Evolutionary conservation across 2,797 vertebrate species (phyloP), one percentile per base, ranked within the genome.

Genomic region (Ptychadena robeensis): DNA sequence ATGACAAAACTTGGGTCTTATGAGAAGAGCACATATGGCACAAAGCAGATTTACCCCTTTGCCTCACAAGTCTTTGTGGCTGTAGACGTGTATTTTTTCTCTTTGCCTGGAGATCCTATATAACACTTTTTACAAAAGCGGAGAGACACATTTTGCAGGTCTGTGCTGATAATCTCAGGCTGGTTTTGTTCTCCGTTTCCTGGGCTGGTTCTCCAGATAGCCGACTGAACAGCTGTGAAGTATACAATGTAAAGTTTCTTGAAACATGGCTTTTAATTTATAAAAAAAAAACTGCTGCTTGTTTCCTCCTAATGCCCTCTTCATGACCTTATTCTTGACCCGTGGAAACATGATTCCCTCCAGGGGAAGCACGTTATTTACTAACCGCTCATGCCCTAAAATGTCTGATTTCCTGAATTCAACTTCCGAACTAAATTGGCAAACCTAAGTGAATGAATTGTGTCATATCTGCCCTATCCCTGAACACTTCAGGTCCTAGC

Each of bases 261-360:
- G 35, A 67, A 37, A 63, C 15, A 44, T 61, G 28, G 73, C 69
- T 63, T 9, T 69, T 74, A 67, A 79, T 61, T 68, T 79, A 79
- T 79, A 44, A 70, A 15, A 44, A 70, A 15, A 34, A 67, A 70
- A 11, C 28, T 35, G 67, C 28, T 61, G 35, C 40, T 18, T 31
- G 71, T 9, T 84, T 84, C 82, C 76, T 80, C 37, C 25, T 69
- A 59, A 35, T 67, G 37, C 48, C 70, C 82, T 68, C 35, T 57
- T 35, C 34, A 35, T 67, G 76, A 84, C 76, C 82, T 74, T 69
- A 68, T 71, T 40, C 82, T 69, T 80, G 77, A 84, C 82, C 71
- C 69, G 35, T 68, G 40, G 76, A 84, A 84, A 80, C 63, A 59
- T 40, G 68, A 74, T 84, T 72, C 77, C 73, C 82, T 74, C 64